A percentile compares a stretch with the other conserved stretches of the same genome.
Evolutionary conservation across 2,888 invertebrate genomes (phyloP).

Genomic region (Nudaria mundana): DNA sequence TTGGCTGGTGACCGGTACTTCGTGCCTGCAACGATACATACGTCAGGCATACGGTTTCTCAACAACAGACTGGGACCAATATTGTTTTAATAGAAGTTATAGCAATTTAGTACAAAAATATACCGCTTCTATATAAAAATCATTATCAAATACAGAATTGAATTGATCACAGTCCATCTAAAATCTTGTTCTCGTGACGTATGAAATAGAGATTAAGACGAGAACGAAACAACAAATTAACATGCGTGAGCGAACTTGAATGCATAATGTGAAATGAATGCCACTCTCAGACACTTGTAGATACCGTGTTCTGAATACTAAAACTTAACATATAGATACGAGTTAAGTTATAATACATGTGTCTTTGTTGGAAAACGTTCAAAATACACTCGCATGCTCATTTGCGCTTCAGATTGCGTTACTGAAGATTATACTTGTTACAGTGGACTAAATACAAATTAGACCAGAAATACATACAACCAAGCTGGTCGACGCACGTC

Average conservation of each 20-base stretch:
- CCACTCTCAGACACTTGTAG: constrained; percentile 18
- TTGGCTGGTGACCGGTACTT: constrained; percentile 98
- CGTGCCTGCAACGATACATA: constrained; percentile 91
- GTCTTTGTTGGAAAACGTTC: constrained; percentile 33
- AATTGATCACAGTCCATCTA: constrained; percentile 54
- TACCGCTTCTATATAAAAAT: too few relatives aligned
- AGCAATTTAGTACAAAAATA: too few relatives aligned
- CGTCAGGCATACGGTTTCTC: constrained; percentile 59
- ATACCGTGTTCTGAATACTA: constrained; percentile 15
- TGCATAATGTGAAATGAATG: constrained; percentile 29
- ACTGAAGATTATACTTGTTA: constrained; percentile 47
- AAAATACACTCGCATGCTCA: constrained; percentile 71
- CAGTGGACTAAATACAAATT: constrained; percentile 53
- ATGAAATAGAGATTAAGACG: constrained; percentile 54
- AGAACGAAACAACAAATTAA: constrained; percentile 69
- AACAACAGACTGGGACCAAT: constrained; percentile 48
- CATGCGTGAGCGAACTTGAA: constrained; percentile 58
- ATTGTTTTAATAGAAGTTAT: too few relatives aligned
- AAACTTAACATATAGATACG: constrained; percentile 9
- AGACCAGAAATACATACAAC: constrained; percentile 57
- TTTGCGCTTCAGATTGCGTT: constrained; percentile 53
- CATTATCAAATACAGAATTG: too few relatives aligned
- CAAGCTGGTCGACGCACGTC: constrained; percentile 47
- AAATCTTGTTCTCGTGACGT: constrained; percentile 51
- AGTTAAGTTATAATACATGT: constrained; percentile 12